These are phyloP conservation scores for Thaleichthys pacificus DNA, from an alignment of 2,797 vertebrate species.

Conservation along the genomic window DNA sequence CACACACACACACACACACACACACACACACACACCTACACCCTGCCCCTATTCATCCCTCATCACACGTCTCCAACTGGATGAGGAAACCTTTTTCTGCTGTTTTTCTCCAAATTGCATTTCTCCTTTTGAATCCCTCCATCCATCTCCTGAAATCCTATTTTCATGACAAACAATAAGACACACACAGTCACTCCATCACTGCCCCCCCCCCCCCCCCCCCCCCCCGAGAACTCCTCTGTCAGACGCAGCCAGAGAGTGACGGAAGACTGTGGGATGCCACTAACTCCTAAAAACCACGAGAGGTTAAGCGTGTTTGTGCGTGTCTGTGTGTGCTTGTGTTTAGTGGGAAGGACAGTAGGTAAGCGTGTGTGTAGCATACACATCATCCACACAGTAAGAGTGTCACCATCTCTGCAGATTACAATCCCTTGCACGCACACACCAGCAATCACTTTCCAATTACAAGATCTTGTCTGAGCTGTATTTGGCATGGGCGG, in stretches of 20 bases:
- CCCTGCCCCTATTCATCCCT: slow-evolving; percentile 1
- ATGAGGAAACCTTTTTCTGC: slow-evolving; percentile 56
- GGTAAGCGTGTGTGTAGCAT: too few species aligned
- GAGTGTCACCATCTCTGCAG: not conserved
- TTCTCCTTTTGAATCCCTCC: slow-evolving; percentile 61
- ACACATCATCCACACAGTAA: not conserved
- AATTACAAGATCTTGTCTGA: slow-evolving; percentile 44
- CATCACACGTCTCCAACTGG: slow-evolving; percentile 21
- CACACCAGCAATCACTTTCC: not conserved
- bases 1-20: slow-evolving; percentile 1
- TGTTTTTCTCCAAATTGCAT: slow-evolving; percentile 64
- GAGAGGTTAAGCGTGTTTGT: not conserved
- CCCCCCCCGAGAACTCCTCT: slow-evolving; percentile 42
- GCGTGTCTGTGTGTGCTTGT: not conserved
- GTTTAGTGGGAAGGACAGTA: too few species aligned
- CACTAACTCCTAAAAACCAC: not conserved
- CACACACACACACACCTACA: slow-evolving; percentile 16
- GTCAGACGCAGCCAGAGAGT: slow-evolving; percentile 38
- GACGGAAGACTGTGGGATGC: not conserved
- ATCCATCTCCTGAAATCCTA: slow-evolving; percentile 67
- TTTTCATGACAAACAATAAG: slow-evolving; percentile 72
- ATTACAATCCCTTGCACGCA: slow-evolving; percentile 5
- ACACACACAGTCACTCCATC: slow-evolving; percentile 20
- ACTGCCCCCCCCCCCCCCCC: not conserved
- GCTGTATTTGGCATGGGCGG: slow-evolving; percentile 2